These are phyloP conservation scores for Ceratoteleas bidentatus DNA, from an alignment of 1,140 invertebrate species.

Conservation along the genomic window DNA sequence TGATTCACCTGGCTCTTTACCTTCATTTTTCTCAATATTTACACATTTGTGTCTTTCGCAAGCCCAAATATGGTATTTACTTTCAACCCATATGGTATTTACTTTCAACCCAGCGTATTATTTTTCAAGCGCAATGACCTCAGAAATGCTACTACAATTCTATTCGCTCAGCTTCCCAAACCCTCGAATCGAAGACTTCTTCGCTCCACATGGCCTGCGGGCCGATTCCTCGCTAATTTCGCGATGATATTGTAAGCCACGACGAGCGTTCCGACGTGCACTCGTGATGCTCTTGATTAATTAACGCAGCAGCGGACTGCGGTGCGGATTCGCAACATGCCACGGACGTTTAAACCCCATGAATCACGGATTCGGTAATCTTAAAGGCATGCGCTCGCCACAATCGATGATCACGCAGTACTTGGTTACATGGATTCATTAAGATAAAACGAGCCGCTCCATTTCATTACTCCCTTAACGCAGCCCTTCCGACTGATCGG, in stretches of 20 bases:
- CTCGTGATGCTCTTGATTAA: conserved; percentile 59
- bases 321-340: conserved; percentile 59
- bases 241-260: conserved; percentile 56
- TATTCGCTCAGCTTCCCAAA: no score
- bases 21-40: no score
- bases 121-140: no score
- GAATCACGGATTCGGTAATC: conserved; percentile 55
- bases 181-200: no score
- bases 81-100: no score
- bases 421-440: conserved; percentile 43
- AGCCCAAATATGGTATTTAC: no score
- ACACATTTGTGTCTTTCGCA: no score
- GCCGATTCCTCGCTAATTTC: conserved; percentile 28
- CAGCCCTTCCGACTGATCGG: conserved; percentile 8
- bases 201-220: no score
- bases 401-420: conserved; percentile 27
- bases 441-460: conserved; percentile 25
- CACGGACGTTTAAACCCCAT: conserved; percentile 53
- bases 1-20: no score
- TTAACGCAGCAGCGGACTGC: conserved; percentile 56
- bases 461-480: conserved; percentile 7
- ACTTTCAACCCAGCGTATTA: no score
- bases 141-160: no score
- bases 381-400: conserved; percentile 40
- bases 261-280: conserved; percentile 42